These are phyloP conservation scores for Epizoanthus scotinus DNA, from an alignment of 92 coral and sea anemone genomes.

Conservation along the genomic window DNA sequence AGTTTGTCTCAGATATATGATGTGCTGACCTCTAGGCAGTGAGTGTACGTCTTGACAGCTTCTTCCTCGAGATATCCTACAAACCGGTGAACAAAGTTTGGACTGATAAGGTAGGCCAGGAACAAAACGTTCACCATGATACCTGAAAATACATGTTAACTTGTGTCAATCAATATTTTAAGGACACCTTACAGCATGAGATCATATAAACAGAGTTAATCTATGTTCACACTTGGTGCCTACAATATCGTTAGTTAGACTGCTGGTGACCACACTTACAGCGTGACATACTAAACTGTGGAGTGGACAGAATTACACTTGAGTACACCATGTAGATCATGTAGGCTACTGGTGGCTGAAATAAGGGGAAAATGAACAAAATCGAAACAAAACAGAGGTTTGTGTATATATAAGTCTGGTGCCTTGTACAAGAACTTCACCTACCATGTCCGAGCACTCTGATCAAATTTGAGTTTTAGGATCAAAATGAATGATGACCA, in stretches of 20 bases:
- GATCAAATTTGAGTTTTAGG: too few relatives aligned
- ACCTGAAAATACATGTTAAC: conserved; percentile 51
- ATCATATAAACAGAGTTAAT: neutral
- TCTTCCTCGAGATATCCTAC: conserved; percentile 97
- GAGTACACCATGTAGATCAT: too few relatives aligned
- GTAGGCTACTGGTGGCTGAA: too few relatives aligned
- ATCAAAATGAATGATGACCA: too few relatives aligned
- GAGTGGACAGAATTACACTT: too few relatives aligned
- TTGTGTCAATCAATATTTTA: neutral
- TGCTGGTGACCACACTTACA: too few relatives aligned
- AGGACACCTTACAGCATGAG: too few relatives aligned
- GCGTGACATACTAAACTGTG: too few relatives aligned
- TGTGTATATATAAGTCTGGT: neutral
- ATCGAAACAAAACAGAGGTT: neutral
- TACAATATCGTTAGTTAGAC: neutral
- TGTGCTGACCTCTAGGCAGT: conserved; percentile 78
- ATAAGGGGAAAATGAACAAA: too few relatives aligned
- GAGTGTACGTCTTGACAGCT: conserved; percentile 94
- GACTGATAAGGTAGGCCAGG: conserved; percentile 86
- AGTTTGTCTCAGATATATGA: neutral
- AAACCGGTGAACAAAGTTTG: conserved; percentile 96
- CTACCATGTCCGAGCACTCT: too few relatives aligned
- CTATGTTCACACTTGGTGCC: neutral
- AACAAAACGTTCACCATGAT: conserved; percentile 89
- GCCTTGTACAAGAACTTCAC: too few relatives aligned